Conservation (phyloP, 2,113 vertebrate species). For the Phaethon lepturus region DNA sequence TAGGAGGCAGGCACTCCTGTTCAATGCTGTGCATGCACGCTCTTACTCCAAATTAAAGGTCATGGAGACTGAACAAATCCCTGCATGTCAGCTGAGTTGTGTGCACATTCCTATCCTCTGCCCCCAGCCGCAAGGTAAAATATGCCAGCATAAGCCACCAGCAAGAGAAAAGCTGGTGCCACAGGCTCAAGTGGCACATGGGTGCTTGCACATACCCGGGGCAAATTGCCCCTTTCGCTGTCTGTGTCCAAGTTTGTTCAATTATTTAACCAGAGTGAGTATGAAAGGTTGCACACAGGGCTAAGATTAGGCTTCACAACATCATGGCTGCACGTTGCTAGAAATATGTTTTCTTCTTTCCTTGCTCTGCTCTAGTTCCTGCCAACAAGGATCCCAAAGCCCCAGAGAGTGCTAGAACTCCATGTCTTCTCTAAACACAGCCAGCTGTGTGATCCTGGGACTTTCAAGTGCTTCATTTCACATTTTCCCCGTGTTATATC, state of each 20-base stretch:
- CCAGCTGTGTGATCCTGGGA: not conserved
- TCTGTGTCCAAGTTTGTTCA: not conserved
- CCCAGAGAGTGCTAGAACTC: not conserved
- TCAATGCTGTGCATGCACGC: not conserved
- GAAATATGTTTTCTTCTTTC: not conserved
- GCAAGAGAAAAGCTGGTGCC: not conserved
- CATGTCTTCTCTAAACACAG: not conserved
- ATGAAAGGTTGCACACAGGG: not conserved
- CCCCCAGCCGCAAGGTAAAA: not conserved
- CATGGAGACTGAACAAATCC: not conserved
- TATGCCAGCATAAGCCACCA: not conserved
- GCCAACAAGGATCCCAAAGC: not conserved
- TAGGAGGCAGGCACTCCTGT: not conserved
- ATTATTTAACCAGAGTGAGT: not conserved
- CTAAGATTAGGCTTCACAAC: not conserved
- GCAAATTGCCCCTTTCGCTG: not conserved
- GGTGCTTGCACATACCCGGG: not conserved
- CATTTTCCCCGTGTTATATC: not conserved
- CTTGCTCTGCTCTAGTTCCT: not conserved
- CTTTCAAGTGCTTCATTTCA: not conserved
- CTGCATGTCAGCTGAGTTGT: not conserved
- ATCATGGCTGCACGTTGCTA: not conserved
- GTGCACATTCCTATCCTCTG: not conserved
- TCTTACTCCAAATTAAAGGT: conserved; percentile 11
- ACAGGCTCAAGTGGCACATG: not conserved